Evolutionary conservation across 2,113 vertebrate genomes (phyloP), one percentile per base, ranked within the genome.

Genomic region (Sterrhoptilus dennistouni): DNA sequence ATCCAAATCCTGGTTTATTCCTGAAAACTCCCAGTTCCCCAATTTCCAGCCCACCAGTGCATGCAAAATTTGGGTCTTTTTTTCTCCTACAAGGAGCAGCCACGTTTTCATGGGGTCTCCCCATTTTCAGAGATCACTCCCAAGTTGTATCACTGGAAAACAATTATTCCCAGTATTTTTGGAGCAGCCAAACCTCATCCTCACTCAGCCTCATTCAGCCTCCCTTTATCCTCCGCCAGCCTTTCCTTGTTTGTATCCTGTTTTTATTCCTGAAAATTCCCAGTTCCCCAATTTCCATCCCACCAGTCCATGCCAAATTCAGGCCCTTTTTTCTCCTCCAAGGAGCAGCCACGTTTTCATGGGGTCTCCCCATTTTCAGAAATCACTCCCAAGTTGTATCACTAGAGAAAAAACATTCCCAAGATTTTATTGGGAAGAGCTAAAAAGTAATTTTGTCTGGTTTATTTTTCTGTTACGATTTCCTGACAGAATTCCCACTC

Each of bases 101-200:
- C 29, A 2, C 3, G 4, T 54, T 40, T 45, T 2, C 17, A 47
- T 9, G 19, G 38, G 61, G 3, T 12, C 6, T 24, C 33, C 7
- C 21, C 22, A 0, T 29, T 52, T 59, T 27, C 24, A 1, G 45
- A 38, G 56, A 3, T 52, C 28, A 2, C 28, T 81, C 25, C 44
- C 25, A 29, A 50, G 19, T 0, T 35, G 6, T 16, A 20, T 14
- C n/a, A 8, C 38, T 4, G 6, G 5, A n/a, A 7, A 52, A n/a
- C 8, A 77, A 88, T 50, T 33, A 31, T 4, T 47, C 64, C 23
- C 36, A 8, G 1, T 29, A 42, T 86, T 83, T 83, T 23, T 38
- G 38, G 38, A 38, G 38, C 38, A 38, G 38, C 38, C 38, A 38
- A 38, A 38, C 11, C 38, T 38, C 38, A 38, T 38, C 38, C 38